These are phyloP conservation scores for Myiagra hebetior DNA, from an alignment of 2,113 vertebrate genomes.

Conservation along the genomic window DNA sequence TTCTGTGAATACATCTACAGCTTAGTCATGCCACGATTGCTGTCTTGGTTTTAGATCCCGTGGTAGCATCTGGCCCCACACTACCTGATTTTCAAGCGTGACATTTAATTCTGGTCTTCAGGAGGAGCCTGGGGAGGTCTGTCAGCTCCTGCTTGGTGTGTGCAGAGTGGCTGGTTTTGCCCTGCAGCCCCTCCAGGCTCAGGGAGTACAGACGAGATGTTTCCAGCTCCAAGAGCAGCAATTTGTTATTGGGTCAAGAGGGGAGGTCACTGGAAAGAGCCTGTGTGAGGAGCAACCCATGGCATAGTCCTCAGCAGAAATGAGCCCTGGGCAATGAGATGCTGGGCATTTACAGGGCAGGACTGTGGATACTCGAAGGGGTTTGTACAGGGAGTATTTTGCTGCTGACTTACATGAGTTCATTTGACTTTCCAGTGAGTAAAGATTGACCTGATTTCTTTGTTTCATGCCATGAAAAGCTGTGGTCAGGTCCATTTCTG, in stretches of 20 bases:
- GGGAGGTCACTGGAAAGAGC: not conserved
- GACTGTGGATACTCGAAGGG: not conserved
- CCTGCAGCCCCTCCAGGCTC: not conserved
- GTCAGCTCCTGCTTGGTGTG: not conserved
- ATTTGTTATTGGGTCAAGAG: not conserved
- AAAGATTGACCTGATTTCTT: not conserved
- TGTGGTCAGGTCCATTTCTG: not conserved
- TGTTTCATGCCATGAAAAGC: not conserved
- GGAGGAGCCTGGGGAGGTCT: not conserved
- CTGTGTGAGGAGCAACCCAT: not conserved
- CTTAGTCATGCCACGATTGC: not conserved
- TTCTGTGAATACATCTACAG: not conserved
- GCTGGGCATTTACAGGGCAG: not conserved
- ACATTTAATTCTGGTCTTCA: not conserved
- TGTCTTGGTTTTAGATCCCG: not conserved
- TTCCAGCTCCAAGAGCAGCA: not conserved
- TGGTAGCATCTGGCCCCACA: not conserved
- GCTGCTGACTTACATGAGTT: not conserved
- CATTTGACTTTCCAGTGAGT: not conserved
- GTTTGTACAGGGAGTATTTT: not conserved
- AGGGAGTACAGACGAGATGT: not conserved
- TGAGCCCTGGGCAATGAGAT: fast-evolving
- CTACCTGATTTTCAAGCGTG: not conserved
- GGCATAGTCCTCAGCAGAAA: not conserved
- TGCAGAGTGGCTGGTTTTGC: not conserved